Percentiles rank a stretch among this genome's conserved stretches.
Evolutionary conservation across 2,113 vertebrate genomes (phyloP).

Genomic region (Panthera uncia): DNA sequence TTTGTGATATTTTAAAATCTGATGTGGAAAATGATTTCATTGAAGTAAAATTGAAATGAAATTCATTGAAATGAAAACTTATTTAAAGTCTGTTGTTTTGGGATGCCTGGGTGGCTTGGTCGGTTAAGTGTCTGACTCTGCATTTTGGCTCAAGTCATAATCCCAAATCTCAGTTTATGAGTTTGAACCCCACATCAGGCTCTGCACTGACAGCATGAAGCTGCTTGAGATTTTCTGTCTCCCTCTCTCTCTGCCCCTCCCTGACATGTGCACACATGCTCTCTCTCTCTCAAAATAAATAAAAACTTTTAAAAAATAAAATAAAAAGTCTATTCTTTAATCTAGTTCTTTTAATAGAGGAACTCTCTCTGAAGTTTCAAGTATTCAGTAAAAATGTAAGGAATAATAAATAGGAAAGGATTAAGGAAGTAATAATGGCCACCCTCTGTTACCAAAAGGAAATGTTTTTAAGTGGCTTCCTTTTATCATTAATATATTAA

Average conservation of each 20-base stretch:
- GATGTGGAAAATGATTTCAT: conserved; percentile 13
- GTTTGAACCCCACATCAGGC: too few species aligned
- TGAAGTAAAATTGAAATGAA: background rate
- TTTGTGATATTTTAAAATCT: conserved; percentile 29
- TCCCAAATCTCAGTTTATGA: too few species aligned
- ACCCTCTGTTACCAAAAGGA: background rate
- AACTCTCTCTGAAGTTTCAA: background rate
- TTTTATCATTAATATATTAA: background rate
- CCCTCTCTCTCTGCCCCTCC: too few species aligned
- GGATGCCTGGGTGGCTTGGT: too few species aligned
- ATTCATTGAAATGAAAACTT: background rate
- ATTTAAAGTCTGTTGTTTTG: background rate
- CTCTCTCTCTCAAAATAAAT: too few species aligned
- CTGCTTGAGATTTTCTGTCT: too few species aligned
- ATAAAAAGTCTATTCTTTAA: background rate
- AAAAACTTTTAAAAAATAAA: too few species aligned
- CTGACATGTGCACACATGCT: too few species aligned
- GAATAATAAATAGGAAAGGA: background rate
- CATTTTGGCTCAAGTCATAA: too few species aligned
- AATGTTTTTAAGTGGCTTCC: conserved; percentile 17
- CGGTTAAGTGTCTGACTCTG: too few species aligned
- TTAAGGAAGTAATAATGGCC: background rate
- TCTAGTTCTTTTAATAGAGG: conserved; percentile 25
- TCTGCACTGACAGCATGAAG: too few species aligned
- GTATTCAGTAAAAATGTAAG: background rate